These are phyloP conservation scores for Speoplatyrhinus poulsoni DNA, from an alignment of 2,113 vertebrate genomes.

Conservation along the genomic window DNA sequence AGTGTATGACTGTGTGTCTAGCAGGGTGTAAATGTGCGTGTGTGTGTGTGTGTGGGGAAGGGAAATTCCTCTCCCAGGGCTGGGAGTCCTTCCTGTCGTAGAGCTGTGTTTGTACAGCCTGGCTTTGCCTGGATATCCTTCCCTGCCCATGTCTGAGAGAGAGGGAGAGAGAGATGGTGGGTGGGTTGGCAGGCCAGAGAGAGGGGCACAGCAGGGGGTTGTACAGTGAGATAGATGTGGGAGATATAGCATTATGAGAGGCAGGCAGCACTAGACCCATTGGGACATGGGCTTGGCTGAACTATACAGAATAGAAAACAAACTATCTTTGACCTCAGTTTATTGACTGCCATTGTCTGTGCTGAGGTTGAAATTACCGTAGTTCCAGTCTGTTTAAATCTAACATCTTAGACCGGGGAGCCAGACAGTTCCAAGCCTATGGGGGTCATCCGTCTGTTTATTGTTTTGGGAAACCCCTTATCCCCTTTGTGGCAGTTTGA, in stretches of 20 bases:
- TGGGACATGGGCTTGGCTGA: no score
- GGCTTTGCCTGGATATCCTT: constrained; percentile 82
- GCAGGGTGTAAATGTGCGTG: constrained; percentile 18
- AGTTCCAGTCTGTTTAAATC: constrained; percentile 1
- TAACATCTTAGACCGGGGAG: constrained; percentile 14
- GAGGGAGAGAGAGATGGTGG: constrained; percentile 20
- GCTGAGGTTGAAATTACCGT: no score
- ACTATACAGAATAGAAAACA: no score
- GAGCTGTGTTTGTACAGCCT: constrained; percentile 82
- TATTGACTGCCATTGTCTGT: no score
- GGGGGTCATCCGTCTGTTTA: constrained; percentile 34
- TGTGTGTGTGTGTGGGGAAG: constrained; percentile 38
- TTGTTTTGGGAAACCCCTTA: constrained; percentile 17
- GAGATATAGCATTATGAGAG: constrained; percentile 13
- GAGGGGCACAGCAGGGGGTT: neutral
- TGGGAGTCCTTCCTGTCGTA: constrained; percentile 80
- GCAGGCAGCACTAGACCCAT: neutral
- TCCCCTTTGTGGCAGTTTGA: neutral
- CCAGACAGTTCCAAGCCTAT: constrained; percentile 42
- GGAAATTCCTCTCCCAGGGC: constrained; percentile 80
- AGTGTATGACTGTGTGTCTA: constrained; percentile 10
- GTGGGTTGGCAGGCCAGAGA: constrained; percentile 28
- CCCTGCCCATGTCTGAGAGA: constrained; percentile 72
- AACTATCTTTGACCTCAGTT: no score
- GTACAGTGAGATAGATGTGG: constrained; percentile 1